Percentiles rank a stretch among this genome's conserved stretches.
Evolutionary conservation across 2,113 vertebrate species (phyloP).

Genomic region (Pollachius pollachius): DNA sequence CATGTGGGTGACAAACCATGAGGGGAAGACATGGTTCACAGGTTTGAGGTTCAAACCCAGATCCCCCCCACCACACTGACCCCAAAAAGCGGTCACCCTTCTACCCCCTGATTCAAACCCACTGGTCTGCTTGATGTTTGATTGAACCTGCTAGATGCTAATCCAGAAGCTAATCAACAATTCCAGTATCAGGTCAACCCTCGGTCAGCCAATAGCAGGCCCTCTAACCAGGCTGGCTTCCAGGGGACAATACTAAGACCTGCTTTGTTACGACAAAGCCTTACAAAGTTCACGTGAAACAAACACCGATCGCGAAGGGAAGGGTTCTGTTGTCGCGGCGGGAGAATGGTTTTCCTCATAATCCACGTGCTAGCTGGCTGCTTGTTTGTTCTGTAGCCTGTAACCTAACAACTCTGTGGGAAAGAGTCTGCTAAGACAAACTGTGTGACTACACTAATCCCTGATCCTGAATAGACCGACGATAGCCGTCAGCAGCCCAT

Average conservation of each 20-base stretch:
- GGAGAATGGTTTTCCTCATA: conserved; percentile 61
- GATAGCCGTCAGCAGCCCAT: too few relatives aligned
- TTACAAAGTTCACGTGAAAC: conserved; percentile 56
- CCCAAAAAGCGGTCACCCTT: not conserved
- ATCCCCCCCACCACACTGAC: too few relatives aligned
- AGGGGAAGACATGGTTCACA: too few relatives aligned
- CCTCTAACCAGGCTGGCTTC: conserved; percentile 32
- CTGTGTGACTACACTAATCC: not conserved
- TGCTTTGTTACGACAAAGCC: conserved; percentile 51
- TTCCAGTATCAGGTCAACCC: conserved; percentile 70
- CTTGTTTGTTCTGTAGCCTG: conserved; percentile 52
- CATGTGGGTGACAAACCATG: too few relatives aligned
- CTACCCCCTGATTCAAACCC: conserved; percentile 48
- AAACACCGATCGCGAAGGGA: conserved; percentile 36
- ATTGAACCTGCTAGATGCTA: conserved; percentile 60
- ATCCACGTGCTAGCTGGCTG: conserved; percentile 39
- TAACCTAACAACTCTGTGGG: conserved; percentile 7
- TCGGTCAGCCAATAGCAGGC: conserved; percentile 38
- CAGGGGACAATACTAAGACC: conserved; percentile 44
- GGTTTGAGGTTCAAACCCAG: too few relatives aligned
- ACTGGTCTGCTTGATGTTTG: conserved; percentile 57
- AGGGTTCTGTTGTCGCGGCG: conserved; percentile 27
- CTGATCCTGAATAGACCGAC: too few relatives aligned
- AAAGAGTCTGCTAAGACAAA: not conserved
- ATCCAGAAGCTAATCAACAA: conserved; percentile 66